These are phyloP conservation scores for Vimba vimba DNA, from an alignment of 2,113 vertebrate species.

Conservation along the genomic window DNA sequence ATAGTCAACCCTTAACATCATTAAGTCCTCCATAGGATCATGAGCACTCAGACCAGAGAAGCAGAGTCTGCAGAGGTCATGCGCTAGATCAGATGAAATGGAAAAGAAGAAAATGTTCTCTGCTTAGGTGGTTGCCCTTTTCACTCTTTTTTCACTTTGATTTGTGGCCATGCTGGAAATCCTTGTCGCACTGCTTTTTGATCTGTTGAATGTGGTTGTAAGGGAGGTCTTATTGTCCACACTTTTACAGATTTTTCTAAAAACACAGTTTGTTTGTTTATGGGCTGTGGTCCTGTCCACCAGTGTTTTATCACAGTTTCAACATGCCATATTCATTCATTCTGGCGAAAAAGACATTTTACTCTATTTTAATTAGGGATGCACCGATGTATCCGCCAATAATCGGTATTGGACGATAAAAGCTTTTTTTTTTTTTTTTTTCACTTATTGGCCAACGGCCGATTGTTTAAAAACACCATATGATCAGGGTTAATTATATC, in stretches of 20 bases:
- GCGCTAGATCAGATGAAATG: conserved; percentile 16
- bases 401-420: too few species aligned
- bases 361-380: too few species aligned
- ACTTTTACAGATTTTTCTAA: not conserved
- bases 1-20: conserved; percentile 14
- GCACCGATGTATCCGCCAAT: too few species aligned
- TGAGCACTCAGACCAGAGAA: not conserved
- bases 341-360: too few species aligned
- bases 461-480: too few species aligned
- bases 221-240: not conserved
- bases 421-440: too few species aligned
- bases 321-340: too few species aligned
- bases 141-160: conserved; percentile 22
- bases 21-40: conserved; percentile 10
- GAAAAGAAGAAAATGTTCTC: conserved; percentile 24
- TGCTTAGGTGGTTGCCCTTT: conserved; percentile 3
- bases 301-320: too few species aligned
- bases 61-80: not conserved
- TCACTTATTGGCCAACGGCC: too few species aligned
- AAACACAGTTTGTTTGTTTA: too few species aligned
- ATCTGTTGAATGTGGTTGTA: not conserved
- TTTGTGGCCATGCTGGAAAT: not conserved
- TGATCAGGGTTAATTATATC: too few species aligned
- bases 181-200: not conserved
- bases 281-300: too few species aligned